These are phyloP conservation scores for Gallinago jamesoni DNA, from an alignment of 2,113 vertebrate species.

Conservation along the genomic window DNA sequence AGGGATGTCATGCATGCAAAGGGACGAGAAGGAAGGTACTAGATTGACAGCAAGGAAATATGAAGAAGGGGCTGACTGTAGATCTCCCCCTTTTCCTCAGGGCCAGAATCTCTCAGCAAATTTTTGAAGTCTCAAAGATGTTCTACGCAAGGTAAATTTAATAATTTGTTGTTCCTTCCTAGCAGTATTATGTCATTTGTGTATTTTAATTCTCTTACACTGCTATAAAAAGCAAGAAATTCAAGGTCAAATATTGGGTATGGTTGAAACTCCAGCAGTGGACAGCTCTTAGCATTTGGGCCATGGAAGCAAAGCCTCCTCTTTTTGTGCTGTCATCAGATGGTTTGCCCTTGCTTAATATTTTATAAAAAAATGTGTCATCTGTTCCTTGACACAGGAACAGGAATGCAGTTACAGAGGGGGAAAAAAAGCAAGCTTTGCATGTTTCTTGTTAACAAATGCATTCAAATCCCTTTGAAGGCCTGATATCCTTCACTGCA, in stretches of 20 bases:
- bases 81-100: not conserved
- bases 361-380: slow-evolving; percentile 25
- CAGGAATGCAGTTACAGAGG: not conserved
- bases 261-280: not conserved
- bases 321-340: not conserved
- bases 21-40: not conserved
- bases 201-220: not conserved
- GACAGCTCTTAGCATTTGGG: not conserved
- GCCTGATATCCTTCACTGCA: not conserved
- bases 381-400: not conserved
- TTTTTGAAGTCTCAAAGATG: not conserved
- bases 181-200: not conserved
- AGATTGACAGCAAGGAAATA: not conserved
- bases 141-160: not conserved
- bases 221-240: not conserved
- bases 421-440: not conserved
- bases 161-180: not conserved
- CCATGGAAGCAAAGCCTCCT: not conserved
- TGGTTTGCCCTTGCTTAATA: not conserved
- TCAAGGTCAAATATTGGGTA: not conserved
- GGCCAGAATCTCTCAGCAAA: not conserved
- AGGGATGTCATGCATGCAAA: not conserved
- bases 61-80: not conserved
- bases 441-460: not conserved
- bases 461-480: not conserved